A percentile compares a stretch with the other conserved stretches of the same genome.
Evolutionary conservation across 1,140 invertebrate genomes (phyloP).

Genomic region (Monomorium pharaonis): DNA sequence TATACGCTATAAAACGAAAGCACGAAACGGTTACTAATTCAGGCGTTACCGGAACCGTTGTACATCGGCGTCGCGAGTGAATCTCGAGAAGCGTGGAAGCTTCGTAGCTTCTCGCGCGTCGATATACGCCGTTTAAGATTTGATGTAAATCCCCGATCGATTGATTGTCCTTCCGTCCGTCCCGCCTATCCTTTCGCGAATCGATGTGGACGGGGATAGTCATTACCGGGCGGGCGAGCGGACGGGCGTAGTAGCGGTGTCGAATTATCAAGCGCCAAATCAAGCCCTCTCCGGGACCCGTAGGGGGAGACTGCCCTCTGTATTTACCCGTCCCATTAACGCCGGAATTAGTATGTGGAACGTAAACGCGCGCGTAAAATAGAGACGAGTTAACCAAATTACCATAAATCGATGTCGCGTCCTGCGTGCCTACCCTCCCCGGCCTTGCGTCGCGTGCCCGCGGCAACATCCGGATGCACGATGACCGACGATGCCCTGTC

Average conservation of each 20-base stretch:
- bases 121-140: slow-evolving; percentile 22
- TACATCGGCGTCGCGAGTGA: neutral
- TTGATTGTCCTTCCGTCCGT: slow-evolving; percentile 42
- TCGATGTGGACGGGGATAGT: slow-evolving; percentile 24
- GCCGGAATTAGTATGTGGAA: slow-evolving; percentile 59
- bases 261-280: slow-evolving; percentile 61
- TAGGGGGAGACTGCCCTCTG: slow-evolving; percentile 28
- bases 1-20: slow-evolving; percentile 1
- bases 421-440: neutral
- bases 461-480: slow-evolving; percentile 30
- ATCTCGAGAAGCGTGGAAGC: neutral
- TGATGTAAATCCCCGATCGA: slow-evolving; percentile 6
- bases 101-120: neutral
- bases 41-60: too few species aligned
- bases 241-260: neutral
- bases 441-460: neutral
- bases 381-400: slow-evolving; percentile 60
- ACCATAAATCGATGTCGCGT: slow-evolving; percentile 65
- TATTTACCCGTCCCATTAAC: slow-evolving; percentile 57
- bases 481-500: slow-evolving; percentile 42
- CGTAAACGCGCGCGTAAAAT: slow-evolving; percentile 60
- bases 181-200: slow-evolving; percentile 35
- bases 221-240: neutral
- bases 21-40: neutral
- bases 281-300: slow-evolving; percentile 11